Evolutionary conservation across 2,888 invertebrate species (phyloP), one percentile per base, ranked within the genome.

Genomic region (Griposia aprilina): DNA sequence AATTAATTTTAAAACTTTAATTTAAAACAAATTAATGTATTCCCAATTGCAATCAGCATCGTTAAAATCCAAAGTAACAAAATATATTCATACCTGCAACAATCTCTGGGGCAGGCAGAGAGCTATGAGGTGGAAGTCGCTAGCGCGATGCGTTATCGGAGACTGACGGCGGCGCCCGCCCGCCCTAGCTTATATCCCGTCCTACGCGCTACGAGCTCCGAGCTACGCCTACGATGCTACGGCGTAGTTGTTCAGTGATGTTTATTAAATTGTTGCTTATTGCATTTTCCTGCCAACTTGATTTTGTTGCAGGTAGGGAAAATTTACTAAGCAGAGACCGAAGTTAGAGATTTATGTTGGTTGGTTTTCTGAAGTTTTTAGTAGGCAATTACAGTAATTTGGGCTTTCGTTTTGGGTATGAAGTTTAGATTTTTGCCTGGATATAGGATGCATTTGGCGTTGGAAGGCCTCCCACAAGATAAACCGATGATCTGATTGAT

Each of bases 71-170:
- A 76, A 57, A 23, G 1, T 55, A 36, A 15, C 11, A 48, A 57
- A 45, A 52, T 63, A 76, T 76, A 55, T 81, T 60, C 65, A 55
- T 80, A 80, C 80, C 81, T 80, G 69, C 13, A n/a, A 74, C 26
- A 36, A 26, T 55, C 5, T 23, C 26, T 20, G 59, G 65, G 63
- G 36, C 81, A 7, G 17, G 50, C 59, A 80, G 63, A 50, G 57
- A 36, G 50, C 30, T 36, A 26, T 11, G 17, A 50, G 20, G 36
- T 13, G 36, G 59, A 74, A 59, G 68, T 68, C 30, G 45, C 41
- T 52, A 8, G 36, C 65, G 36, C 81, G 59, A 65, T 48, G 69
- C 36, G 45, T 75, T 65, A 52, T 4, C 59, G 36, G 6, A 36
- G 52, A 80, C 68, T 80, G 75, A 48, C 71, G 63, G 23, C 36